Percentiles rank a stretch among this genome's conserved stretches.
Evolutionary conservation across 2,797 vertebrate genomes (phyloP).

Genomic region (Sebastes iracundus): DNA sequence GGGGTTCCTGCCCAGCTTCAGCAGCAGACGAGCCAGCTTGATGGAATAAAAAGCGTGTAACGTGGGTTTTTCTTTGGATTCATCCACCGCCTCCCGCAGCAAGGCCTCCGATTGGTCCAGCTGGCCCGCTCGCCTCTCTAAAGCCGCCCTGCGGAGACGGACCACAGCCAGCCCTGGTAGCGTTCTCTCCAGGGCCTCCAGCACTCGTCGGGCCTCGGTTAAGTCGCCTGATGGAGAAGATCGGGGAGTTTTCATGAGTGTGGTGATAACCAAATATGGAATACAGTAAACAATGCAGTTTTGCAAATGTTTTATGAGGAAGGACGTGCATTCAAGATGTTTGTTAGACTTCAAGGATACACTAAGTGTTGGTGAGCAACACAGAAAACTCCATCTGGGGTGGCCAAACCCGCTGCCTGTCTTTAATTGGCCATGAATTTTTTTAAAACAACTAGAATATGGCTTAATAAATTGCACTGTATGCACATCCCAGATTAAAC

Average conservation of each 20-base stretch:
- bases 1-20: conserved; percentile 81
- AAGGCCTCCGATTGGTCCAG: conserved; percentile 83
- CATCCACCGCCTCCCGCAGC: conserved; percentile 81
- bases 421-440: accelerated
- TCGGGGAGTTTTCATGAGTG: not conserved
- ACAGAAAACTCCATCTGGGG: not conserved
- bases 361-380: not conserved
- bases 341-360: not conserved
- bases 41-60: conserved; percentile 88
- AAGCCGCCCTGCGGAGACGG: conserved; percentile 82
- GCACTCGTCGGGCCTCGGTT: conserved; percentile 80
- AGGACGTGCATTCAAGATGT: not conserved
- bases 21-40: conserved; percentile 85
- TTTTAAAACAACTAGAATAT: too few species aligned
- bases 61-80: conserved; percentile 81
- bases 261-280: too few species aligned
- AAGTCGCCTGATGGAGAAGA: conserved; percentile 75
- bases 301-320: too few species aligned
- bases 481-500: too few species aligned
- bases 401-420: too few species aligned
- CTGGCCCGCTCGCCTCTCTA: conserved; percentile 85
- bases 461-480: too few species aligned
- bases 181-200: conserved; percentile 79
- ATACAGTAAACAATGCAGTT: too few species aligned
- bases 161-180: conserved; percentile 85